Base-by-base conservation (phyloP, 2,797 vertebrate genomes). In the Chelidonichthys spinosus region DNA sequence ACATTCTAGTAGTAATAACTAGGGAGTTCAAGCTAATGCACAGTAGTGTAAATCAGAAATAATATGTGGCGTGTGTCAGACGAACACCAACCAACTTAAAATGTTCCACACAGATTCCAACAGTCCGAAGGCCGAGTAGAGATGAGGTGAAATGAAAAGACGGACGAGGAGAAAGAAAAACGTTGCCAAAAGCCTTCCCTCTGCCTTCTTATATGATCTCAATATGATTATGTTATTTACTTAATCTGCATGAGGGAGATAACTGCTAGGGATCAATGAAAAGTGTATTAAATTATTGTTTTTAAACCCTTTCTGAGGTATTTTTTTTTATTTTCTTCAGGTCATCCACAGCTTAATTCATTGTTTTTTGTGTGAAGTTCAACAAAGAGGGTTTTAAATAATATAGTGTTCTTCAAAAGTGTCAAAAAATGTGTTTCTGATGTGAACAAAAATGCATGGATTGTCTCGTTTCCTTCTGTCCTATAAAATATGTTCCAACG, bases 401-500 rank as follows among this genome's bases (percentile, higher is more conserved):
- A 85, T 46, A 73, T 63, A 69, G 68, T 72, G 71, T 86, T 39
- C 77, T 85, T 85, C 74, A 76, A 78, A 25, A 70, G 69, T 84
- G 77, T 85, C 59, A 70, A 66, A 86, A 73, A 72, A 69, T 54
- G 67, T 84, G 87, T 81, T 85, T 90, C 78, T 76, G 78, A 85
- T 88, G 85, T 86, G 66, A 67, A 63, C 64, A 76, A 68, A 77
- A 52, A 84, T 79, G 81, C 79, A 93, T 92, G 94, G 95, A 95
- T 95, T 95, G 94, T 95, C 95, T 93, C 42, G 68, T 79, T 84
- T 86, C 84, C 67, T 78, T 86, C 81, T 84, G 82, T 85, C 79
- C 83, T 92, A 91, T 63, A 91, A 93, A 93, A 91, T 73, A 84
- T 81, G 60, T 67, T 89, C 78, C 82, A 89, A 87, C 88, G 88